Evolutionary conservation across 1,140 invertebrate genomes (phyloP).

Genomic region (Drosophila melanica): DNA sequence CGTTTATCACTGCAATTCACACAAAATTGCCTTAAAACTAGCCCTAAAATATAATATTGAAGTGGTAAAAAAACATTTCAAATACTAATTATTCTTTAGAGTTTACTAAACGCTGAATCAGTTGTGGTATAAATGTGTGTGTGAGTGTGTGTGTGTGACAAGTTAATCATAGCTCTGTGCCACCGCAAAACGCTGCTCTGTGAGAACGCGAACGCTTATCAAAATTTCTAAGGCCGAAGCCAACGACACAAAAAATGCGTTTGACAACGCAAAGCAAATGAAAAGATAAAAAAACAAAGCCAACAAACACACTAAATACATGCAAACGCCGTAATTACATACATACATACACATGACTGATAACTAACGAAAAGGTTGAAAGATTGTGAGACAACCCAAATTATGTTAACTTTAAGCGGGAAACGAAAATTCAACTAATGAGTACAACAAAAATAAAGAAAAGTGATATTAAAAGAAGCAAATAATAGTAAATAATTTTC

Average conservation of each 20-base stretch:
- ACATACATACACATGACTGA: slow-evolving; percentile 10
- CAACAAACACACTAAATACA: slow-evolving; percentile 31
- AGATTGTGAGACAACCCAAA: background rate
- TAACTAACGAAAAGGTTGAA: slow-evolving; percentile 11
- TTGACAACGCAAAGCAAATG: slow-evolving; percentile 32
- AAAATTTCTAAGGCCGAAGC: background rate
- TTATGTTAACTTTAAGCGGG: background rate
- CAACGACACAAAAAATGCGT: slow-evolving; percentile 33
- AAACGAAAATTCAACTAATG: too few species aligned
- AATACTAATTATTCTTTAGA: slow-evolving; percentile 34
- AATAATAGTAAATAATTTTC: too few species aligned
- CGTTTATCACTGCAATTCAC: slow-evolving; percentile 24
- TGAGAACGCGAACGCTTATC: slow-evolving; percentile 50
- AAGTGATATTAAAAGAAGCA: too few species aligned
- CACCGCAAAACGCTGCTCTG: background rate
- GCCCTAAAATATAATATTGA: background rate
- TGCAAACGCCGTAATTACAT: slow-evolving; percentile 22
- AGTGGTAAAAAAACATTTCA: slow-evolving; percentile 11
- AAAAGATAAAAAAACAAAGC: slow-evolving; percentile 45
- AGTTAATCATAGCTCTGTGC: slow-evolving; percentile 34
- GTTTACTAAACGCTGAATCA: slow-evolving; percentile 15
- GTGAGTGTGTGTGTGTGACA: slow-evolving; percentile 4
- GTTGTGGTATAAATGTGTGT: slow-evolving; percentile 14
- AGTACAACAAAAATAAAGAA: too few species aligned
- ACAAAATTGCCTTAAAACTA: background rate